Base-by-base conservation (phyloP, 30 jellyfish, hydroid and myxozoan species). In the Turritopsis dohrnii region DNA sequence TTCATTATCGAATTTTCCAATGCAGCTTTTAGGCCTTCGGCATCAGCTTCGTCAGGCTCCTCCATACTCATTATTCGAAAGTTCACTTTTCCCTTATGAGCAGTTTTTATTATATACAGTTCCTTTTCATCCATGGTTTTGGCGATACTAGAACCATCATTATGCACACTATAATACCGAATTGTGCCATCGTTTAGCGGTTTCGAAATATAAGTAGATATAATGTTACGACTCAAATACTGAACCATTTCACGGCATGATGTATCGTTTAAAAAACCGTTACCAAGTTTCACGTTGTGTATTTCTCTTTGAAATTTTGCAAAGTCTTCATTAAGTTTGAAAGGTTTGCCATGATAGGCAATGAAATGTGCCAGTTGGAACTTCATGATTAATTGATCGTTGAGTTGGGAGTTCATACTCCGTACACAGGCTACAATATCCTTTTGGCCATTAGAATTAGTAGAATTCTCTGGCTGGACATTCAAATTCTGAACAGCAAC, bases 91-190 rank as follows among this genome's bases (percentile, higher is more conserved):
- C 81, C 81, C 18, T 16, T 23, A 16, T 19, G 18, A 72, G 86
- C 85, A 16, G 87, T 80, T 65, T 80, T 80, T 17, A 80, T 80
- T 52, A 80, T 16, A 52, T 17, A 80, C 23, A 80, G n/a, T 28
- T 80, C 87, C 52, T 80, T 80, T 52, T 80, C 85, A 28, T 52
- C 85, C 23, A 60, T 17, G 17, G 87, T 80, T n/a, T 52, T n/a
- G n/a, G 87, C 18, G 20, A 21, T 16, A 29, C 77, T 20, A 29
- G 21, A n/a, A n/a, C n/a, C n/a, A n/a, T n/a, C n/a, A n/a, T n/a
- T n/a, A n/a, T n/a, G n/a, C n/a, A n/a, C n/a, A n/a, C 87, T 52
- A 52, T 16, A 80, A 28, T 80, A 80, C 21, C 85, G 9, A 17
- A 52, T 52, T 22, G 25, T 9, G 20, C 87, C 87, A 60, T n/a